Percentiles rank a stretch among this genome's conserved stretches.
phyloP scores from a whole-genome alignment of 2,113 vertebrate genomes.

The Bujurquina vittata region DNA sequence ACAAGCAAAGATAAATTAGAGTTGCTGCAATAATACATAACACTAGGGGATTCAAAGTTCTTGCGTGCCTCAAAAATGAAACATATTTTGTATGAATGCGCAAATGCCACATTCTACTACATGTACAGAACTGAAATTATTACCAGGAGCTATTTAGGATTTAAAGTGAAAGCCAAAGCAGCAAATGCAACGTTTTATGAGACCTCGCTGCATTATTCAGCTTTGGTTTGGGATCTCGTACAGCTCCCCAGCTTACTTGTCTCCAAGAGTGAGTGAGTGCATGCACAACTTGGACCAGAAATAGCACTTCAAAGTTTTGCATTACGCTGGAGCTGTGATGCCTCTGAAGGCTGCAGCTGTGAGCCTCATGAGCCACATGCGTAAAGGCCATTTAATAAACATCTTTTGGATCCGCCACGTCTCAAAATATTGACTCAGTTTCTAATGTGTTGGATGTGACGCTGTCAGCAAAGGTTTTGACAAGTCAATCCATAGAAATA shows the following conservation, averaged over 20 bases:
- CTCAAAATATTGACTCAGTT: constrained; percentile 75
- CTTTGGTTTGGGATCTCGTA: constrained; percentile 32
- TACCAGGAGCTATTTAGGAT: constrained; percentile 35
- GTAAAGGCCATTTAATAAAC: constrained; percentile 72
- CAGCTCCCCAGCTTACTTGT: constrained; percentile 36
- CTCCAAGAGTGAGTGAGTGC: constrained; percentile 39
- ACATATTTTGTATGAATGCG: neutral
- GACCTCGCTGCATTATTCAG: constrained; percentile 29
- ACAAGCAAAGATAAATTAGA: constrained; percentile 10
- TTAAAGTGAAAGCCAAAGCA: constrained; percentile 32
- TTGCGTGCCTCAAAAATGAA: neutral
- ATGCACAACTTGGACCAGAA: constrained; percentile 64
- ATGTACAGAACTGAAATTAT: constrained; percentile 34
- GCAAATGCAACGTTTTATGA: constrained; percentile 36
- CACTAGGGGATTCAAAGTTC: neutral
- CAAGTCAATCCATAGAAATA: constrained; percentile 62
- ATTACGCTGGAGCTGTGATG: constrained; percentile 62
- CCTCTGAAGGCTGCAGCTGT: constrained; percentile 64
- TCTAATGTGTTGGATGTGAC: constrained; percentile 62
- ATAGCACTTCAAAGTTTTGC: constrained; percentile 64
- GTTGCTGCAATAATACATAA: neutral
- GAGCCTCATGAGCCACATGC: constrained; percentile 49
- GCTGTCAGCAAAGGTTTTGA: constrained; percentile 72
- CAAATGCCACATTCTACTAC: constrained; percentile 23
- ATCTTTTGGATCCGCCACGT: constrained; percentile 66